phyloP scores from a whole-genome alignment of 2,888 invertebrate species.

The Julus scandinavius region DNA sequence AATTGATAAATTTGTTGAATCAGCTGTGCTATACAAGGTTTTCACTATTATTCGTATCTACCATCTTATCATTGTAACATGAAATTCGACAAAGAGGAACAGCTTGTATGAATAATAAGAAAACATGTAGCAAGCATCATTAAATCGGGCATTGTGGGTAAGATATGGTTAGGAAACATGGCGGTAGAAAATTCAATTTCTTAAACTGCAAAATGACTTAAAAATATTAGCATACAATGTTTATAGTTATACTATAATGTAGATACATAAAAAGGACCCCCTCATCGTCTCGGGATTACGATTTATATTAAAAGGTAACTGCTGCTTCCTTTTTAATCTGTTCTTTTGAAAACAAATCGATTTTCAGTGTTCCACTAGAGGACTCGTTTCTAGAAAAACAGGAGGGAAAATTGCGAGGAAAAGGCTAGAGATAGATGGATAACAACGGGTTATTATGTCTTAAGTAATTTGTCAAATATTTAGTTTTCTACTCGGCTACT shows the following conservation, averaged over 20 bases:
- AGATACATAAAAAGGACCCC: neutral
- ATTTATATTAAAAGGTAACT: conserved; percentile 9
- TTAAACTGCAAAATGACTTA: neutral
- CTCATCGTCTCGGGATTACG: neutral
- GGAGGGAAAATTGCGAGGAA: neutral
- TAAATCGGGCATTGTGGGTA: neutral
- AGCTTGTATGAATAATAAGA: too few relatives aligned
- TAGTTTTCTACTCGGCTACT: neutral
- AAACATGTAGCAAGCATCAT: neutral
- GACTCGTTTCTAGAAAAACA: neutral
- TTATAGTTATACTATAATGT: neutral
- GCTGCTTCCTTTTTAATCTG: neutral
- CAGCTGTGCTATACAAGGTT: too few relatives aligned
- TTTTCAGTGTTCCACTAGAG: neutral
- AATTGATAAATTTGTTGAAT: too few relatives aligned
- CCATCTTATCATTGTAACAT: too few relatives aligned
- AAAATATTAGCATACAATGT: neutral
- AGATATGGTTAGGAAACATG: neutral
- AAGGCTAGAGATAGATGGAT: neutral
- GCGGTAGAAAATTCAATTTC: neutral
- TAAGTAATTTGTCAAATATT: conserved; percentile 36
- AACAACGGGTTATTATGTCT: conserved; percentile 30
- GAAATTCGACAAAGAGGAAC: too few relatives aligned
- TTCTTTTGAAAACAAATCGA: conserved; percentile 19
- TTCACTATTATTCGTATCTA: too few relatives aligned